Conservation (phyloP, 2,888 invertebrate genomes). For the Phyto melanocephala region DNA sequence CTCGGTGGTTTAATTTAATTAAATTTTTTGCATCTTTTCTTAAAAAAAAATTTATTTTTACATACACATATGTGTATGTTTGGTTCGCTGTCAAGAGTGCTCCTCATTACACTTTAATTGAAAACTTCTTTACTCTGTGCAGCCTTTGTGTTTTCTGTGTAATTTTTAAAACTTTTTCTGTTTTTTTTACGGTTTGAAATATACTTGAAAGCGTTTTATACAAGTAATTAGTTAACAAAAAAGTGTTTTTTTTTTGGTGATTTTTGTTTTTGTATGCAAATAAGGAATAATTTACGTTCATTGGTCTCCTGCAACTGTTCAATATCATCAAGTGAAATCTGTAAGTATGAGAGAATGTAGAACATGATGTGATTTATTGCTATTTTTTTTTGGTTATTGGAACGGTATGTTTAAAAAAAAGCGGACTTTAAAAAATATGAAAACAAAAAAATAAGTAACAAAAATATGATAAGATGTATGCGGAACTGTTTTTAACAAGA, state of each 20-base stretch:
- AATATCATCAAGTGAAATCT: slow-evolving; percentile 50
- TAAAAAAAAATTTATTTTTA: no score
- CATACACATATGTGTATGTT: no score
- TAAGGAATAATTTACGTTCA: slow-evolving; percentile 12
- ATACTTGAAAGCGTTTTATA: no score
- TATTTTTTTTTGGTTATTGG: neutral
- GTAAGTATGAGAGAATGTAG: slow-evolving; percentile 50
- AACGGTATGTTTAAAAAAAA: slow-evolving; percentile 19
- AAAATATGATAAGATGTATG: slow-evolving; percentile 45
- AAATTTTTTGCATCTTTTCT: neutral
- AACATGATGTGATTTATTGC: slow-evolving; percentile 43
- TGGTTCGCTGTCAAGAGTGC: no score
- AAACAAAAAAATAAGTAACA: slow-evolving; percentile 1
- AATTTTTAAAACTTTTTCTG: slow-evolving; percentile 11
- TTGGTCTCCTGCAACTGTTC: slow-evolving; percentile 45
- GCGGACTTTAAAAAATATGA: neutral
- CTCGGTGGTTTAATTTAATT: slow-evolving; percentile 42
- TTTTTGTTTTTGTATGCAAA: neutral
- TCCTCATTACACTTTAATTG: slow-evolving; percentile 49
- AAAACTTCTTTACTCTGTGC: slow-evolving; percentile 10
- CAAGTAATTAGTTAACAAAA: slow-evolving; percentile 10
- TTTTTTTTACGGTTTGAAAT: no score
- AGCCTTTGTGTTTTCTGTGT: slow-evolving; percentile 1
- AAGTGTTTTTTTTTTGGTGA: slow-evolving; percentile 25
- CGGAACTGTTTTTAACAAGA: slow-evolving; percentile 26